These are phyloP conservation scores for Chiloscyllium plagiosum DNA, from an alignment of 2,113 vertebrate genomes.

Conservation along the genomic window DNA sequence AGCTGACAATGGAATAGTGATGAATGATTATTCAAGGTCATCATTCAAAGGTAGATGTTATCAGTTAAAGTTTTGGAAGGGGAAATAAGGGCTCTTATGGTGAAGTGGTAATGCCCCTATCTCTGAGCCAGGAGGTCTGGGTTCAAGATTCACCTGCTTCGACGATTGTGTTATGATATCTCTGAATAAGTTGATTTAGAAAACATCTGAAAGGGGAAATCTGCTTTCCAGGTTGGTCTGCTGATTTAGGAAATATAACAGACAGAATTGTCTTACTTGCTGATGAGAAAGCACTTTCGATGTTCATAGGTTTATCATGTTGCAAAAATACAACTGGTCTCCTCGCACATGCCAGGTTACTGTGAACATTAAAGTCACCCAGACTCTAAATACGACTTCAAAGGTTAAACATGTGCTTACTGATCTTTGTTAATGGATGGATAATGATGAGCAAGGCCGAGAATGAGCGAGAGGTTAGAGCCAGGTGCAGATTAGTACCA, in stretches of 20 bases:
- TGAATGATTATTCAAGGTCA: neutral
- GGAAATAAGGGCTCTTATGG: no score
- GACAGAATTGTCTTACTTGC: no score
- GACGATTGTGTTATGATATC: no score
- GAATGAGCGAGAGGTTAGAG: neutral
- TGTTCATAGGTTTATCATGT: neutral
- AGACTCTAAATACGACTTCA: neutral
- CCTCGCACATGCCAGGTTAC: neutral
- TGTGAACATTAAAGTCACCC: neutral
- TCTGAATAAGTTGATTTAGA: no score
- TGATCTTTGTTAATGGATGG: neutral
- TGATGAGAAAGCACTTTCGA: neutral
- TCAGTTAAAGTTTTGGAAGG: no score
- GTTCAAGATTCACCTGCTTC: no score
- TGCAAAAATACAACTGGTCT: neutral
- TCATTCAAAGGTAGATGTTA: neutral
- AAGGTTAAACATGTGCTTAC: neutral
- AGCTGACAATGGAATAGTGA: neutral
- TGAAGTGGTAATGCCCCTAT: no score
- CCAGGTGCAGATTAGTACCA: no score
- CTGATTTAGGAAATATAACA: no score
- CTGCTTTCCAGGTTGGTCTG: no score
- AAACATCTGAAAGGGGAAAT: no score
- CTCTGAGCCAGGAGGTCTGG: no score
- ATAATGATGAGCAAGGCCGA: neutral